Evolutionary conservation across 2,113 vertebrate genomes (phyloP), one percentile per base, ranked within the genome.

Genomic region (Fulmarus glacialis): DNA sequence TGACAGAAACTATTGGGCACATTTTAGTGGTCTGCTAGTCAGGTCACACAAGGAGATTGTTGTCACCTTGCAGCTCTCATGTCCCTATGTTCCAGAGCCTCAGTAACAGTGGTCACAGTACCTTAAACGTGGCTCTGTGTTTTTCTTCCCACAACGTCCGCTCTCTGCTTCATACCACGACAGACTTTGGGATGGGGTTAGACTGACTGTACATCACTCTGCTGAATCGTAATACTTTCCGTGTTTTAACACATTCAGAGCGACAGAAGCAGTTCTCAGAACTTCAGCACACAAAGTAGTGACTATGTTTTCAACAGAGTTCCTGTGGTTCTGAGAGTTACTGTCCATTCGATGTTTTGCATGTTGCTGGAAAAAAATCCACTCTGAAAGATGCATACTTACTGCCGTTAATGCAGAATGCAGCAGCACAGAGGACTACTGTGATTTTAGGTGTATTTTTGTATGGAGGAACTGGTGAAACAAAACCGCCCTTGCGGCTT

Each of bases 21-120:
- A 4, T 20, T 2, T 30, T 2, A 20, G 43, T 3, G 8, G 15
- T 11, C 12, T 9, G 29, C 32, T 10, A 34, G 10, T 6, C 34
- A 6, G 38, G 21, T 4, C 21, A 1, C 14, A 0, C 2, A 5
- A 4, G 15, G 30, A 3, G 4, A 11, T 8, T 3, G 14, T 3
- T 52, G 56, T 62, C 50, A 9, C 71, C 50, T 36, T 19, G 18
- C 71, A 22, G 81, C 12, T 30, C 27, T 9, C 0, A 0, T 2
- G 56, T 62, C 19, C 21, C 20, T 0, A 2, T 8, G 22, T 20
- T 8, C 15, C 48, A 7, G 17, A 32, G 58, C 52, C 30, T 32
- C 52, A 1, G 12, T 0, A 36, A 18, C 38, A 11, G 18, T 0
- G 14, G 26, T 6, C 26, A 3, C 9, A 24, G 14, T 6, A 15